phyloP scores from a whole-genome alignment of 2,888 invertebrate species.

The Magallana nippona region DNA sequence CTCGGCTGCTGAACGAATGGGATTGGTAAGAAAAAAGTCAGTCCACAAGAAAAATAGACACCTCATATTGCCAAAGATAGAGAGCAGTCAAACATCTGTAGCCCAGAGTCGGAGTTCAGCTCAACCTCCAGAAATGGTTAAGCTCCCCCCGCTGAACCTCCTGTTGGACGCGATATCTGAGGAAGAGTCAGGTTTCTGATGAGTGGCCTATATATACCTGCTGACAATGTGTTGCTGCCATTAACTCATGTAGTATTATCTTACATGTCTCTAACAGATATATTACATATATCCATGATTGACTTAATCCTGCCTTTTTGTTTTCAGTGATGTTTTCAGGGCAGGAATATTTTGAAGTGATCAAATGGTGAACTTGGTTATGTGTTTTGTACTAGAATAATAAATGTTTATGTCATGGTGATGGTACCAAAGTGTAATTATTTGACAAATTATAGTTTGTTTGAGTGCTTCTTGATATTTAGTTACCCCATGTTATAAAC shows the following conservation, averaged over 20 bases:
- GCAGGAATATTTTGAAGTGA: no score
- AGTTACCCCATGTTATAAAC: no score
- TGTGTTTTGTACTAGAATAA: no score
- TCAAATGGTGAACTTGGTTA: no score
- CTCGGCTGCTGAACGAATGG: slow-evolving; percentile 35
- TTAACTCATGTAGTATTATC: neutral
- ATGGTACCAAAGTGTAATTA: no score
- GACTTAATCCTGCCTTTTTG: no score
- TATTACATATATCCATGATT: neutral
- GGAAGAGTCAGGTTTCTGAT: slow-evolving; percentile 16
- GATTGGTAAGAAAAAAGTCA: slow-evolving; percentile 22
- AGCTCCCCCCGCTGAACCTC: neutral
- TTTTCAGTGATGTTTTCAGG: no score
- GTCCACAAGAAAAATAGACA: slow-evolving; percentile 35
- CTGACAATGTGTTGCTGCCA: neutral
- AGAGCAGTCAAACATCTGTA: neutral
- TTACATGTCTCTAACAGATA: neutral
- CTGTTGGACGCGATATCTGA: slow-evolving; percentile 3
- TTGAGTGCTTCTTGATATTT: no score
- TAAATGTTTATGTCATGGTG: no score
- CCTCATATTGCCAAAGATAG: slow-evolving; percentile 32
- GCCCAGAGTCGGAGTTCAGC: neutral
- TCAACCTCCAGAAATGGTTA: neutral
- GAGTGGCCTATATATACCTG: slow-evolving; percentile 2
- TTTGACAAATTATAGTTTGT: no score